Evolutionary conservation across 1,140 invertebrate genomes (phyloP), one percentile per base, ranked within the genome.

Genomic region (Lepidurus arcticus): DNA sequence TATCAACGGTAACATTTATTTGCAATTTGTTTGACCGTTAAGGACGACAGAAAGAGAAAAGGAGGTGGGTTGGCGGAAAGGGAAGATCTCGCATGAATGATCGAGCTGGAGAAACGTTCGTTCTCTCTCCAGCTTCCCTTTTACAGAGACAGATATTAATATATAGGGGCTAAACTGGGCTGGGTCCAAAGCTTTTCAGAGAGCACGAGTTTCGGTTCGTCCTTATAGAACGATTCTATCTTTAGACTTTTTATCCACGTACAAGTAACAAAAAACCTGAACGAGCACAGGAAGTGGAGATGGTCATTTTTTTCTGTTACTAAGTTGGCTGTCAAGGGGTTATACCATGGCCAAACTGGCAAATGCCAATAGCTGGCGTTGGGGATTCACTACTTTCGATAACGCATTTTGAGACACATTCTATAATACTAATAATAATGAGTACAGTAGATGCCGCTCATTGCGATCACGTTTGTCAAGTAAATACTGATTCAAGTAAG

Each of bases 1-100:
- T 83, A 95, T 98, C 79, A 98, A 98, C 86, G 96, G 96, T 97
- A 82, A 85, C 78, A 73, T 44, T 26, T 10, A 24, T 65, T 76
- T 21, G 44, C 7, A 45, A 47, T 76, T 16, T 65, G 6, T 65
- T 65, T 65, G 7, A n/a, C 21, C 8, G 9, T 9, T 21, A 13
- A 65, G 13, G 53, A 65, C 16, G 21, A 16, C 13, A 65, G 53
- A 13, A 65, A 65, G 16, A 65, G 9, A 65, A 65, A 21, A 65
- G 21, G 16, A n/a, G 45, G 21, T n/a, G 21, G 21, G 21, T 65
- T 13, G 13, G 53, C 3, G 53, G 21, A 65, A 16, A 65, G 6
- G 13, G 21, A 65, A 65, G 21, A 65, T 7, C 7, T 7, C 16
- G 13, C 4, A 16, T 65, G 53, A 65, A 65, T 65, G 53, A 21